Conservation (phyloP, 2,797 vertebrate genomes). For the Erethizon dorsatum region DNA sequence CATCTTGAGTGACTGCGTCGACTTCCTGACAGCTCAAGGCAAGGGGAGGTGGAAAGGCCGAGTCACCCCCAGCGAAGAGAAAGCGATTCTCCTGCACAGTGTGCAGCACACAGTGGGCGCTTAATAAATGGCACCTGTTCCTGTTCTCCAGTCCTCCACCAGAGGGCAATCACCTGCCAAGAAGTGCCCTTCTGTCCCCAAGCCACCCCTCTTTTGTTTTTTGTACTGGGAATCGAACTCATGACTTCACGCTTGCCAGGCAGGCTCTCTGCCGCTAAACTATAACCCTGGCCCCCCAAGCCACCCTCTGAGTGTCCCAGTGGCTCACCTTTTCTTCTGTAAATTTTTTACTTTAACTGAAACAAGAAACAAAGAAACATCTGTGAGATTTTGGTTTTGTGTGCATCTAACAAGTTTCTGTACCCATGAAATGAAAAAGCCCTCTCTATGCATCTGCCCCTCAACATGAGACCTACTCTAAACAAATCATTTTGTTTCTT, state of each 20-base stretch:
- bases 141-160: background rate
- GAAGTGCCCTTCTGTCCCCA: background rate
- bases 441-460: background rate
- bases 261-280: too few relatives aligned
- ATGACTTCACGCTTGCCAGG: too few relatives aligned
- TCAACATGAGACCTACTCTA: background rate
- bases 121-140: background rate
- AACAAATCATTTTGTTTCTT: background rate
- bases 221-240: too few relatives aligned
- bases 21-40: background rate
- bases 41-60: background rate
- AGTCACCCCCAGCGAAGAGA: background rate
- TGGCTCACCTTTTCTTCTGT: constrained; percentile 86
- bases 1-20: background rate
- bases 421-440: background rate
- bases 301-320: background rate
- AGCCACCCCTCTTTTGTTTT: background rate
- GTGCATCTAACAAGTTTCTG: background rate
- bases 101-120: rapidly evolving
- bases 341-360: constrained; percentile 83
- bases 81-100: background rate
- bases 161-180: background rate
- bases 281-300: background rate
- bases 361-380: constrained; percentile 39
- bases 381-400: constrained; percentile 48